A percentile compares a stretch with the other conserved stretches of the same genome.
Evolutionary conservation across 2,113 vertebrate species (phyloP).

Genomic region (Ellobius talpinus): DNA sequence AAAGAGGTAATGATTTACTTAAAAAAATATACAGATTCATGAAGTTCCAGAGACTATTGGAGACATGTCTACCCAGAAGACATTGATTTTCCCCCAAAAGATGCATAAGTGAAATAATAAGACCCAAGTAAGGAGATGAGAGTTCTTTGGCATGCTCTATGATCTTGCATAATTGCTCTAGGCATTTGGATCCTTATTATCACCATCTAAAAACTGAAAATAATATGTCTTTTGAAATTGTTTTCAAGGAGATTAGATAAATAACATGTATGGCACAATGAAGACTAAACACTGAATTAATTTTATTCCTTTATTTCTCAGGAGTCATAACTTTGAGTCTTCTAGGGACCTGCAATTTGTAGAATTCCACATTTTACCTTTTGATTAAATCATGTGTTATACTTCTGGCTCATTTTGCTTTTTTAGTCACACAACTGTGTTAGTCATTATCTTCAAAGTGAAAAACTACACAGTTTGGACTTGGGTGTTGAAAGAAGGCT

Average conservation of each 20-base stretch:
- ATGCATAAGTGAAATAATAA: conserved; percentile 9
- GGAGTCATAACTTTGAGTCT: not conserved
- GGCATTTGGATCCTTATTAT: not conserved
- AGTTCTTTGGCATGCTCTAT: not conserved
- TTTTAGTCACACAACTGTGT: not conserved
- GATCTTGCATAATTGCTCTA: not conserved
- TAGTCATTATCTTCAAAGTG: conserved; percentile 11
- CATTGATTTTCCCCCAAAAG: not conserved
- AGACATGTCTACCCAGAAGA: not conserved
- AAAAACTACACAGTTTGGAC: not conserved
- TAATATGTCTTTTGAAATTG: not conserved
- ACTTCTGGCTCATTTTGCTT: not conserved
- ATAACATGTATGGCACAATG: not conserved
- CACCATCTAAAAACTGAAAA: conserved; percentile 26
- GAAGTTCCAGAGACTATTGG: not conserved
- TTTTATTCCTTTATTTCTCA: not conserved
- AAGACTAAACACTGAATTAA: not conserved
- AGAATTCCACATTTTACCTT: not conserved
- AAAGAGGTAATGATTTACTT: conserved; percentile 17
- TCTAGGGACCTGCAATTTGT: not conserved
- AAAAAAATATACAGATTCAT: not conserved
- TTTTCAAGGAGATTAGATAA: not conserved
- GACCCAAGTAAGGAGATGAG: not conserved
- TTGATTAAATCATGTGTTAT: not conserved
- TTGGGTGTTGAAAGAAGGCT: not conserved